phyloP scores from a whole-genome alignment of 2,888 invertebrate species.

The Polydrusus tereticollis region DNA sequence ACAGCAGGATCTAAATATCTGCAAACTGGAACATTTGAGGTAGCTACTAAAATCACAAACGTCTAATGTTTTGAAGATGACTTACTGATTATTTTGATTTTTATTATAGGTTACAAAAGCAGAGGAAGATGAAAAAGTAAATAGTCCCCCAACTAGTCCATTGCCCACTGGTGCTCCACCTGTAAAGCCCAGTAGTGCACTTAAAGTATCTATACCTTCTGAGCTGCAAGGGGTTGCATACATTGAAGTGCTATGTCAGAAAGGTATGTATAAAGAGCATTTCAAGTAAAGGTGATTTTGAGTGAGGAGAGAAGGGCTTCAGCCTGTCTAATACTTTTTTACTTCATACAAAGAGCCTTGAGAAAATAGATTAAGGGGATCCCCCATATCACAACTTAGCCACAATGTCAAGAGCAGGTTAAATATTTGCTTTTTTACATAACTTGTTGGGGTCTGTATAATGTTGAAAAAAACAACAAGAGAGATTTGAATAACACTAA shows the following conservation, averaged over 20 bases:
- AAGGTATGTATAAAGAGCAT: slow-evolving; percentile 78
- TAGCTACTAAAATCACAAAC: slow-evolving; percentile 64
- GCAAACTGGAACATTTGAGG: slow-evolving; percentile 81
- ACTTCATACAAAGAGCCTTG: no score
- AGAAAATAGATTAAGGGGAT: no score
- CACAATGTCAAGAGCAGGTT: no score
- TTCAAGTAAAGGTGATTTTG: no score
- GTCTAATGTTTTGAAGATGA: no score
- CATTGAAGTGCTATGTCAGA: slow-evolving; percentile 95
- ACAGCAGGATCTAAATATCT: slow-evolving; percentile 95
- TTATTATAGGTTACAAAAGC: slow-evolving; percentile 78
- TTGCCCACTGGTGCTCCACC: slow-evolving; percentile 66
- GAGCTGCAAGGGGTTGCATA: slow-evolving; percentile 96
- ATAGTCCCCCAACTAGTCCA: slow-evolving; percentile 67
- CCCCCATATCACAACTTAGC: no score
- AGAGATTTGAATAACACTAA: no score
- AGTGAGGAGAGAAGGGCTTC: no score
- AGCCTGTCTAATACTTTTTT: no score
- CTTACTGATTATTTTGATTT: background rate
- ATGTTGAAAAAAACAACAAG: no score
- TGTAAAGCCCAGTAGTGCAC: slow-evolving; percentile 77
- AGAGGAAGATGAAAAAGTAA: slow-evolving; percentile 77
- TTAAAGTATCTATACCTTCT: slow-evolving; percentile 92
- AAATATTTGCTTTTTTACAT: no score
- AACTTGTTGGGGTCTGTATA: no score